Conservation (phyloP, 1,140 invertebrate species). For the Saccostrea glomerata region DNA sequence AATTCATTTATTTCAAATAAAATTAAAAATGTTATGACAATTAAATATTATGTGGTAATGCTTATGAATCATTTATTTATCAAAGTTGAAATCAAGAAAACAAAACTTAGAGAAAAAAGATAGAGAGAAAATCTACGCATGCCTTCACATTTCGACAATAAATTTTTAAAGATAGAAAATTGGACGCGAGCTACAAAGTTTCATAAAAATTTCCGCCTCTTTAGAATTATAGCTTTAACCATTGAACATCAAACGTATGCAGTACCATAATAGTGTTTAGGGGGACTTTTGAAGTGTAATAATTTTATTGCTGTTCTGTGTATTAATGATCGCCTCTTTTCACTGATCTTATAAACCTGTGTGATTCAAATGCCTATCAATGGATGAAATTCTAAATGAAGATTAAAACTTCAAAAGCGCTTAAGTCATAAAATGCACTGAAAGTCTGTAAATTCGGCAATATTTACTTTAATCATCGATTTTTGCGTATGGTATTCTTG, state of each 20-base stretch:
- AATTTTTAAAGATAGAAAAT: not conserved
- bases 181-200: constrained; percentile 20
- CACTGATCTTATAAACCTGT: not conserved
- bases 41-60: too few species aligned
- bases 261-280: not conserved
- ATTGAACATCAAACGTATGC: constrained; percentile 40
- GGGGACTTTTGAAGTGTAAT: constrained; percentile 35
- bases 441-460: not conserved
- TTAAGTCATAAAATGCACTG: constrained; percentile 22
- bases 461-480: constrained; percentile 28
- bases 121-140: too few species aligned
- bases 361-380: constrained; percentile 11
- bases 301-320: constrained; percentile 32
- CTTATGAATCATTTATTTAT: too few species aligned
- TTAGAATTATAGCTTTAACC: constrained; percentile 14
- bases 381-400: constrained; percentile 4
- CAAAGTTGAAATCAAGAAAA: too few species aligned
- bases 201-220: constrained; percentile 15
- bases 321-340: constrained; percentile 19
- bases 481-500: not conserved
- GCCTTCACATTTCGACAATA: not conserved
- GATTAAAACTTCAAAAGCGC: constrained; percentile 22
- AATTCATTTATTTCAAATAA: too few species aligned
- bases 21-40: too few species aligned
- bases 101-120: too few species aligned